These are phyloP conservation scores for Tupaia chinensis DNA, from an alignment of 2,113 vertebrate genomes.

Conservation along the genomic window DNA sequence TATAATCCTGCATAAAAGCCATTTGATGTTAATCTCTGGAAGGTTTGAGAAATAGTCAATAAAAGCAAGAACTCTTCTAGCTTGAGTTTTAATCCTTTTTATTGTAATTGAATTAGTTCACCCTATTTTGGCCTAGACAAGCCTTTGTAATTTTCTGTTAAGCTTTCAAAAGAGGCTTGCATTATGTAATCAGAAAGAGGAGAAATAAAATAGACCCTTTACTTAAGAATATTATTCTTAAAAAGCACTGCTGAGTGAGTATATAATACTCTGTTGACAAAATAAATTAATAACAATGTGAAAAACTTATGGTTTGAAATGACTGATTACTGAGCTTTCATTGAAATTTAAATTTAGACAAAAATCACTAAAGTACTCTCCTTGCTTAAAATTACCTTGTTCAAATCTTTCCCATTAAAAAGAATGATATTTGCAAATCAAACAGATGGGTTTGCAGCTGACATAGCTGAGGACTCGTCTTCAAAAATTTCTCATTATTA, in stretches of 20 bases:
- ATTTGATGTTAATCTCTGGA: conserved; percentile 57
- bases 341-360: conserved; percentile 67
- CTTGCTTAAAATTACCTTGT: conserved; percentile 64
- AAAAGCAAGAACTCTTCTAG: background rate
- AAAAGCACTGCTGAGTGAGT: conserved; percentile 6
- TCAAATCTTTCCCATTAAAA: conserved; percentile 42
- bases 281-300: conserved; percentile 37
- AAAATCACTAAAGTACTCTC: conserved; percentile 45
- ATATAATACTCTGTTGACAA: background rate
- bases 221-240: conserved; percentile 43
- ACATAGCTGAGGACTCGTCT: conserved; percentile 55
- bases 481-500: background rate
- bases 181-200: conserved; percentile 41
- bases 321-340: conserved; percentile 57
- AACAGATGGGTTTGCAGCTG: conserved; percentile 34
- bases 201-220: conserved; percentile 50
- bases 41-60: conserved; percentile 12
- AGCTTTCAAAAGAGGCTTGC: background rate
- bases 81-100: conserved; percentile 40
- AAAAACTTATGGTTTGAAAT: background rate
- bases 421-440: conserved; percentile 63
- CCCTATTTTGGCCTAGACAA: background rate
- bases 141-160: conserved; percentile 50
- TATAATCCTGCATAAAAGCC: conserved; percentile 34
- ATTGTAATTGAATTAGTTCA: conserved; percentile 61